Conservation (phyloP, 1,140 invertebrate genomes). For the Pogonomyrmex barbatus region DNA sequence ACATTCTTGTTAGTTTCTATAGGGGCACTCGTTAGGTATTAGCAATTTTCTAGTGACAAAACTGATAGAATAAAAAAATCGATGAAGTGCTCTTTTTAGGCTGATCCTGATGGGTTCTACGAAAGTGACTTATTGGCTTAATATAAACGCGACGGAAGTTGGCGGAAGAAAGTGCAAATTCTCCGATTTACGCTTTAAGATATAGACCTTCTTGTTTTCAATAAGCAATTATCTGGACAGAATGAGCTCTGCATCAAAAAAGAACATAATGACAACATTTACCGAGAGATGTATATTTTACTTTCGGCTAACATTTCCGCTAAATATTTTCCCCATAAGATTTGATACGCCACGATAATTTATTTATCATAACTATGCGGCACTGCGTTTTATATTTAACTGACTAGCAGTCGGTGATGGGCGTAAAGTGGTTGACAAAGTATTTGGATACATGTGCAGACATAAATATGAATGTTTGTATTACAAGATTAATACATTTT, state of each 20-base stretch:
- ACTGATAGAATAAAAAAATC: conserved; percentile 47
- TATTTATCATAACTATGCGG: conserved; percentile 56
- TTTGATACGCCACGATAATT: conserved; percentile 62
- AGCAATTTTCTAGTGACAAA: conserved; percentile 43
- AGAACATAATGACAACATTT: conserved; percentile 50
- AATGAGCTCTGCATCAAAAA: conserved; percentile 76
- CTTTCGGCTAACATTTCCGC: conserved; percentile 35
- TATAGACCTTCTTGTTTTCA: conserved; percentile 59
- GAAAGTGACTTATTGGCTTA: conserved; percentile 63
- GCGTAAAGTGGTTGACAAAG: conserved; percentile 29
- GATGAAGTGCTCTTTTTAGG: conserved; percentile 61
- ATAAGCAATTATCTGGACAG: conserved; percentile 78
- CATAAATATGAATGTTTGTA: conserved; percentile 15
- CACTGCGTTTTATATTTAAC: conserved; percentile 53
- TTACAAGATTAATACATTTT: conserved; percentile 1
- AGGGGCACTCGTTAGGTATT: not conserved
- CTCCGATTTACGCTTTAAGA: conserved; percentile 47
- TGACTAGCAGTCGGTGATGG: conserved; percentile 55
- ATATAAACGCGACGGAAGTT: conserved; percentile 39
- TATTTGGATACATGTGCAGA: conserved; percentile 60
- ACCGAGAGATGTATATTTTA: conserved; percentile 57
- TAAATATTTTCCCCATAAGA: conserved; percentile 51
- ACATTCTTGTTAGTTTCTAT: conserved; percentile 14
- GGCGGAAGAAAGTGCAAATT: conserved; percentile 42
- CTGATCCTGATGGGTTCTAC: conserved; percentile 39